Conservation (phyloP, 2,113 vertebrate species). For the Oncorhynchus clarkii region DNA sequence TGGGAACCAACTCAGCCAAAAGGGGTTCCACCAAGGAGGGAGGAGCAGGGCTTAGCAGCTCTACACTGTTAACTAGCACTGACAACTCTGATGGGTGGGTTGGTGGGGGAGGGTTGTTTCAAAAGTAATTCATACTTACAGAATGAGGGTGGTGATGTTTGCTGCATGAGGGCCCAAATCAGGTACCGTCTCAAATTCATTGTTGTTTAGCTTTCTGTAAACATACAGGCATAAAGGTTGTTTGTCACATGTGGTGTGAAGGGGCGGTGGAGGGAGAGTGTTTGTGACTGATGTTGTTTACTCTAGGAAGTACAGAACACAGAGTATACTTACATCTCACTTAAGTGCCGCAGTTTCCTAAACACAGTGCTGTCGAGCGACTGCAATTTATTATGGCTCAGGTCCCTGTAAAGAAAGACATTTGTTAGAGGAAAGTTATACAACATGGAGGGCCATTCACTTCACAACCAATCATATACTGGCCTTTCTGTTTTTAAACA, state of each 20-base stretch:
- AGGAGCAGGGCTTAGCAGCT: background rate
- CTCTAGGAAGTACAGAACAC: background rate
- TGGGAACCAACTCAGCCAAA: constrained; percentile 54
- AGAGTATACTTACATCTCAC: constrained; percentile 85
- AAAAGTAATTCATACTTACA: constrained; percentile 81
- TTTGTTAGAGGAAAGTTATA: constrained; percentile 47
- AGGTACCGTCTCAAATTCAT: constrained; percentile 85
- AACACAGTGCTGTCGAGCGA: constrained; percentile 79
- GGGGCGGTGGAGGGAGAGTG: background rate
- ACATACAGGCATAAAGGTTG: constrained; percentile 30
- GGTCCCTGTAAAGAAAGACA: constrained; percentile 74
- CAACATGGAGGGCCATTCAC: background rate
- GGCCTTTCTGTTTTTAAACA: background rate
- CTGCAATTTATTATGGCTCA: constrained; percentile 93
- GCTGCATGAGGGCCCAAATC: constrained; percentile 78
- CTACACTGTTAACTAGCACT: constrained; percentile 11
- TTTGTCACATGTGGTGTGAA: background rate
- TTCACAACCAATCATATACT: background rate
- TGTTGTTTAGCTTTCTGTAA: constrained; percentile 88
- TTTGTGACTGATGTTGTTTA: constrained; percentile 21
- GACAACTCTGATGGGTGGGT: constrained; percentile 26
- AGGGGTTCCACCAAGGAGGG: background rate
- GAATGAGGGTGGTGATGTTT: constrained; percentile 84
- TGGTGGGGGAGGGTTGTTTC: no score
- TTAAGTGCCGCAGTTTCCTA: constrained; percentile 81